Evolutionary conservation across 2,888 invertebrate species (phyloP).

Genomic region (Vannuccia rotundouncinata): DNA sequence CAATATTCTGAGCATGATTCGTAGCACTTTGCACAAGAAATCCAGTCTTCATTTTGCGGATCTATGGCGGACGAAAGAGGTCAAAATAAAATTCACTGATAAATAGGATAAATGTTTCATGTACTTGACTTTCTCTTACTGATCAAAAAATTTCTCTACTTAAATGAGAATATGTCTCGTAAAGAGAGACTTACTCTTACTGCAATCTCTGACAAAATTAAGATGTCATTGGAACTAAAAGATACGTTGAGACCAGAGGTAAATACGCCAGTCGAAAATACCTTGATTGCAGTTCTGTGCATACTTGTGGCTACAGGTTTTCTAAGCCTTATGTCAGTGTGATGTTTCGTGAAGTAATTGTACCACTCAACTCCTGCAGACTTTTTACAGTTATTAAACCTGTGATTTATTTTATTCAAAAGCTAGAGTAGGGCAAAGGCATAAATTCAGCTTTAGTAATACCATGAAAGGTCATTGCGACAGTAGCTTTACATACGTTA

Average conservation of each 20-base stretch:
- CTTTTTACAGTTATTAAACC: background rate
- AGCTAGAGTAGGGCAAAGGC: background rate
- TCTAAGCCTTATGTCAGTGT: background rate
- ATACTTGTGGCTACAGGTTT: conserved; percentile 11
- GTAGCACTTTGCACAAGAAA: conserved; percentile 19
- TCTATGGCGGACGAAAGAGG: no score
- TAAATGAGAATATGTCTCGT: no score
- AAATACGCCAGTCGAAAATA: background rate
- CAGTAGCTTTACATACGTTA: background rate
- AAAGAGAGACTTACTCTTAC: no score
- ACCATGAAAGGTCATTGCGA: background rate
- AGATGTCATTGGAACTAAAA: conserved; percentile 10
- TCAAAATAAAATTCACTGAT: no score
- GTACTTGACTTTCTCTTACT: no score
- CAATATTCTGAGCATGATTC: conserved; percentile 14
- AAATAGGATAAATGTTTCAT: no score
- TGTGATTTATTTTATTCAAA: background rate
- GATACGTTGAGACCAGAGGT: conserved; percentile 10
- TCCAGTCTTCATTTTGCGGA: conserved; percentile 1
- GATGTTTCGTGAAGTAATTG: background rate
- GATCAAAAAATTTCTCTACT: no score
- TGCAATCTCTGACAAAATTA: background rate
- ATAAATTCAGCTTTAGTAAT: background rate
- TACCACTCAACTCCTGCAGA: conserved; percentile 14
- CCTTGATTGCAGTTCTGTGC: background rate